Percentiles rank a stretch among this genome's conserved stretches.
Evolutionary conservation across 1,140 invertebrate species (phyloP).

Genomic region (Diuraphis noxia): DNA sequence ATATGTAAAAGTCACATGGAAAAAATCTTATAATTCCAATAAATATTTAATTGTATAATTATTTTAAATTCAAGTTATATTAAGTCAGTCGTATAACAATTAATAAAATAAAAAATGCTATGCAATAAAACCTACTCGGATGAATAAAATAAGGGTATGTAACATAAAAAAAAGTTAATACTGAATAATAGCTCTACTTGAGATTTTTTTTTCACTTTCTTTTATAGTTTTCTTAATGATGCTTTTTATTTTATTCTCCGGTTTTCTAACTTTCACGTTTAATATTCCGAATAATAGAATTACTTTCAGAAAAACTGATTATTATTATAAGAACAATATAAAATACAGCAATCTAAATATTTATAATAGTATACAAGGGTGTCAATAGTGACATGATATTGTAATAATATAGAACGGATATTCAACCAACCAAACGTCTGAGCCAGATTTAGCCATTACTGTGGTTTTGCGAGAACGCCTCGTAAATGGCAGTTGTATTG

Average conservation of each 20-base stretch:
- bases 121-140: background rate
- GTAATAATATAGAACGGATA: background rate
- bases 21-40: background rate
- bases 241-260: background rate
- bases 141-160: background rate
- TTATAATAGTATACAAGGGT: background rate
- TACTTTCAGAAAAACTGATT: background rate
- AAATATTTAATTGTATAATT: background rate
- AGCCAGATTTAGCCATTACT: background rate
- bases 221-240: background rate
- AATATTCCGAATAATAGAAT: background rate
- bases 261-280: background rate
- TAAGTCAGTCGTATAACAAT: background rate
- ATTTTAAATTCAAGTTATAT: background rate
- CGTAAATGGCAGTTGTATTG: constrained; percentile 34
- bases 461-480: background rate
- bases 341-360: background rate
- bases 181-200: background rate
- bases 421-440: background rate
- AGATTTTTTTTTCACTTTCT: background rate
- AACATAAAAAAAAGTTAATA: constrained; percentile 23
- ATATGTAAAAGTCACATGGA: background rate
- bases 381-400: too few species aligned
- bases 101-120: background rate
- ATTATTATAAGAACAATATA: background rate